Conservation (phyloP, 2,113 vertebrate genomes). For the Rhea americana region DNA sequence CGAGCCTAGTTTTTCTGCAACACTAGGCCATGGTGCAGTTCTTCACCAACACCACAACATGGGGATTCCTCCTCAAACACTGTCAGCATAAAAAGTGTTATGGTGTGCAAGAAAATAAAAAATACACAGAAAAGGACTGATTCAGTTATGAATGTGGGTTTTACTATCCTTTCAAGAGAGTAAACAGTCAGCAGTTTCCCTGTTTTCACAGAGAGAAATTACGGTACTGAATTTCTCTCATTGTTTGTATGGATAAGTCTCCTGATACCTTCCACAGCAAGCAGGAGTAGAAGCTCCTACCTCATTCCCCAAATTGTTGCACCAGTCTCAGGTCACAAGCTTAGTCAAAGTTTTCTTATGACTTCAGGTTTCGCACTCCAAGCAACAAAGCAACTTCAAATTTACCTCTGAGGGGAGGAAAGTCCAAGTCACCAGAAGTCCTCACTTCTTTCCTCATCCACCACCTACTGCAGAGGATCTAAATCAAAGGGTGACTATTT, state of each 20-base stretch:
- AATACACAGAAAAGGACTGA: background rate
- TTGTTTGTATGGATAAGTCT: fast-evolving
- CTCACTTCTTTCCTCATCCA: background rate
- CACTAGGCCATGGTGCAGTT: fast-evolving
- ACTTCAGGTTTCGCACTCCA: background rate
- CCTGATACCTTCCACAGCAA: background rate
- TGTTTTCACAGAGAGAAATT: background rate
- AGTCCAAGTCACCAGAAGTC: background rate
- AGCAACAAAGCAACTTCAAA: background rate
- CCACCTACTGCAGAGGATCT: background rate
- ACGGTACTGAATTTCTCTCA: background rate
- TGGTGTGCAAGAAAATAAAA: background rate
- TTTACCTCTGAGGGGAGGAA: background rate
- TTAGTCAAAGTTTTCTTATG: background rate
- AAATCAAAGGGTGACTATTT: background rate
- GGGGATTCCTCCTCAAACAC: background rate
- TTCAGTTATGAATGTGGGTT: background rate
- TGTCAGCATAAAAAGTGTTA: background rate
- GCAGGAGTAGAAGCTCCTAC: background rate
- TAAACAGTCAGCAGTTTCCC: background rate
- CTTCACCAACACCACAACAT: background rate
- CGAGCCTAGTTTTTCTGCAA: background rate
- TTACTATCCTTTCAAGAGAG: background rate
- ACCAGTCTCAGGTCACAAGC: background rate
- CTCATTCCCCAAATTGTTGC: background rate